Conservation (phyloP, 2,113 vertebrate species). For the Crotalus horridus region DNA sequence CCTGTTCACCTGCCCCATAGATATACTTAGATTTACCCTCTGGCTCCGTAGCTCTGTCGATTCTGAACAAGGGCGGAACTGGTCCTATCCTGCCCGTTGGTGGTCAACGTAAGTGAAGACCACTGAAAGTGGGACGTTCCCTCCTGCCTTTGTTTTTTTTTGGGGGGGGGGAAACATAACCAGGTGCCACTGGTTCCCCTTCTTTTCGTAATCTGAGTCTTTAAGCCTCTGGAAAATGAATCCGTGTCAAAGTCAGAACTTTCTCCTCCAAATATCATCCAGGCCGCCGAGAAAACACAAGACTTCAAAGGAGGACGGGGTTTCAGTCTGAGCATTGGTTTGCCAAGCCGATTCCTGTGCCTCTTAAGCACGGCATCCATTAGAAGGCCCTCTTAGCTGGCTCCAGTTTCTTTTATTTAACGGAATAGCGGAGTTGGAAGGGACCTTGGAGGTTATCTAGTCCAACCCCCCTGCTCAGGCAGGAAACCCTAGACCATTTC, state of each 20-base stretch:
- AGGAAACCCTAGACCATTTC: not conserved
- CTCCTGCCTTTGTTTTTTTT: not conserved
- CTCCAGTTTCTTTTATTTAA: not conserved
- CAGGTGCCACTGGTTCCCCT: not conserved
- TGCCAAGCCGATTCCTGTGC: not conserved
- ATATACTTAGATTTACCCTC: not conserved
- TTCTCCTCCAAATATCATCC: not conserved
- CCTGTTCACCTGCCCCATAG: too few species aligned
- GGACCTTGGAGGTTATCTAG: not conserved
- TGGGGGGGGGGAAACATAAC: not conserved
- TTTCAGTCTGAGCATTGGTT: not conserved
- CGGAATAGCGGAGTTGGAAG: not conserved
- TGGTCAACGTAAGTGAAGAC: not conserved
- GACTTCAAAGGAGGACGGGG: not conserved
- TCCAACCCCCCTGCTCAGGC: not conserved
- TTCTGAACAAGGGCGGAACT: not conserved
- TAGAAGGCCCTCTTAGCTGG: not conserved
- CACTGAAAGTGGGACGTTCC: not conserved
- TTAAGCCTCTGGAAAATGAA: not conserved
- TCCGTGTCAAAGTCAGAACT: not conserved
- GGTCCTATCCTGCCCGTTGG: not conserved
- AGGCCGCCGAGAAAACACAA: not conserved
- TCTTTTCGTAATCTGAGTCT: not conserved
- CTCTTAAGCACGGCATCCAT: not conserved
- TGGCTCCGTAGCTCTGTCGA: not conserved